Evolutionary conservation across 2,797 vertebrate species (phyloP), one percentile per base, ranked within the genome.

Genomic region (Remorina albescens): DNA sequence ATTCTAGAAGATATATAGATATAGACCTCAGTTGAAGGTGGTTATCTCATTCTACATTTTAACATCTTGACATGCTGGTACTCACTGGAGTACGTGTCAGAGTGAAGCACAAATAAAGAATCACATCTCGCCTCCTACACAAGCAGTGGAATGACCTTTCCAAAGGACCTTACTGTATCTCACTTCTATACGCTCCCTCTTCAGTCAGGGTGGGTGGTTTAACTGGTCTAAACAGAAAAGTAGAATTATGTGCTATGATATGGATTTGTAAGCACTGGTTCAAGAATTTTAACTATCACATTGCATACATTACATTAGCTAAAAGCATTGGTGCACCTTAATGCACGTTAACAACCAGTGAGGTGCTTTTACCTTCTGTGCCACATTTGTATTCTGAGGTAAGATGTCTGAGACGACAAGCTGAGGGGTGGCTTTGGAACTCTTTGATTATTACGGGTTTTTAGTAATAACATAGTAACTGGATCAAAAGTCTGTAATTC

Each of bases 401-500:
- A 41, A 53, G 6, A 47, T 8, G 2, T 5, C n/a, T n/a, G n/a
- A n/a, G n/a, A 18, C 7, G 0, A 2, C 8, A 25, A 10, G 39
- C 39, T 41, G n/a, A 44, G 26, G 69, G 16, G 8, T 16, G 6
- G 8, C 21, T 16, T 49, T 21, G 8, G 3, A 6, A 32, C 32
- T 28, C n/a, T 55, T 21, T 36, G 26, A 41, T 37, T 7, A 42
- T 50, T 3, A 11, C 13, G 2, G 8, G 42, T 49, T 39, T 32
- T 2, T 28, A 12, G 13, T 7, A 21, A 21, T 47, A 23, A 18
- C 18, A 55, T 1, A n/a, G 53, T 42, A 23, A 64, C 8, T 26
- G 26, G 26, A 58, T 42, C 21, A 25, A 74, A 49, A 69, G 21
- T 62, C 10, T 23, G n/a, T 30, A 36, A 68, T 32, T 28, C 3